Conservation (phyloP, 2,797 vertebrate genomes). For the Tokudaia muenninki region DNA sequence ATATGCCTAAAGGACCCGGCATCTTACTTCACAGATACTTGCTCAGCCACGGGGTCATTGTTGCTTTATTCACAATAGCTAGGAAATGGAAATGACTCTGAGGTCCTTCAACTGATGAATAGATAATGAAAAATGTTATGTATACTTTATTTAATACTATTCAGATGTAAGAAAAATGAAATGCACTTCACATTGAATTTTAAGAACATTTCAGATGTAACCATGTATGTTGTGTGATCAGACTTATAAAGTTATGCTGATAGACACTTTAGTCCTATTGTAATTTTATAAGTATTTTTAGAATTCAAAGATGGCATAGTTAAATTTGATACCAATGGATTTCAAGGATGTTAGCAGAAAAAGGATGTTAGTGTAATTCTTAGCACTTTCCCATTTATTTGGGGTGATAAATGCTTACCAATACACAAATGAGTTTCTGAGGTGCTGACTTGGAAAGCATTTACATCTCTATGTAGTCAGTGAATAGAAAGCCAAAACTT, state of each 20-base stretch:
- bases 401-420: not conserved
- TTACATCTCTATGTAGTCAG: not conserved
- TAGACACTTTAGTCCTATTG: not conserved
- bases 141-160: not conserved
- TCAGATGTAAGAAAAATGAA: not conserved
- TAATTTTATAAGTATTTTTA: slow-evolving; percentile 30
- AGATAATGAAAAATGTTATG: not conserved
- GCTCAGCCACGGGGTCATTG: not conserved
- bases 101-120: not conserved
- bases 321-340: not conserved
- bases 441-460: not conserved
- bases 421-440: not conserved
- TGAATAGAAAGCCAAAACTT: not conserved
- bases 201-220: slow-evolving; percentile 26
- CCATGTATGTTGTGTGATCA: not conserved
- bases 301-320: slow-evolving; percentile 43
- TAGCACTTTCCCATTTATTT: not conserved
- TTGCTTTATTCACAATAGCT: not conserved
- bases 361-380: slow-evolving; percentile 30
- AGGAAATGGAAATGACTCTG: not conserved
- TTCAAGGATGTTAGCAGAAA: slow-evolving; percentile 11
- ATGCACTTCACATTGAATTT: not conserved
- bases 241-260: slow-evolving; percentile 13
- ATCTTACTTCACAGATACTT: not conserved
- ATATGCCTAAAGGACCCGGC: not conserved